These are phyloP conservation scores for Acanthornis magna DNA, from an alignment of 2,797 vertebrate genomes.

Conservation along the genomic window DNA sequence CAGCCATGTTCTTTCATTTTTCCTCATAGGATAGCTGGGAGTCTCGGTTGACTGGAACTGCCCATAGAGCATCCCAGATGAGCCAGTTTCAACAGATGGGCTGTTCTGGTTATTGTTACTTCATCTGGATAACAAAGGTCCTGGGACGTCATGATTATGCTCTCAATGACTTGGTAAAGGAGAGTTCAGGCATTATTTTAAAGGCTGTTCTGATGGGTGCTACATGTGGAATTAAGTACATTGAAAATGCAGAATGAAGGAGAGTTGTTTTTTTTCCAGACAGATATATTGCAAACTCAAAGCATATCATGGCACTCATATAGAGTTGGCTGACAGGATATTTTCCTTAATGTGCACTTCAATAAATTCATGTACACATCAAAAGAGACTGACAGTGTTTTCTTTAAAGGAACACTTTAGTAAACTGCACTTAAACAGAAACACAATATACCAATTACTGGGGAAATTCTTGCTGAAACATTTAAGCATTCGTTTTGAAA, in stretches of 20 bases:
- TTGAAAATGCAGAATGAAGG: background rate
- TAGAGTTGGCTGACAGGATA: background rate
- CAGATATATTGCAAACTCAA: background rate
- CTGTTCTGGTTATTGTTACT: background rate
- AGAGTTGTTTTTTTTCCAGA: background rate
- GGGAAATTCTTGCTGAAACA: background rate
- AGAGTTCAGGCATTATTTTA: background rate
- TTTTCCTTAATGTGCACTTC: background rate
- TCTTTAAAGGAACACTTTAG: background rate
- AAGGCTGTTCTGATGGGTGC: background rate
- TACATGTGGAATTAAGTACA: background rate
- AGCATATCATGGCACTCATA: background rate
- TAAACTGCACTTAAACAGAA: conserved; percentile 29
- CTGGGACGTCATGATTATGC: background rate
- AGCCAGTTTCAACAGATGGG: background rate
- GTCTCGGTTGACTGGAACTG: background rate
- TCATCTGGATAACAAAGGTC: background rate
- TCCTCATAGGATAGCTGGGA: background rate
- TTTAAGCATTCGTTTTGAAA: conserved; percentile 25
- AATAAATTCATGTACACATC: conserved; percentile 23
- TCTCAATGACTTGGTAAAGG: background rate
- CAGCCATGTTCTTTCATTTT: background rate
- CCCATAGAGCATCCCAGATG: background rate
- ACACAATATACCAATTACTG: conserved; percentile 31
- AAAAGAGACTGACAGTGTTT: background rate